Conservation (phyloP, 1,140 invertebrate genomes). For the Campoletis sonorensis region DNA sequence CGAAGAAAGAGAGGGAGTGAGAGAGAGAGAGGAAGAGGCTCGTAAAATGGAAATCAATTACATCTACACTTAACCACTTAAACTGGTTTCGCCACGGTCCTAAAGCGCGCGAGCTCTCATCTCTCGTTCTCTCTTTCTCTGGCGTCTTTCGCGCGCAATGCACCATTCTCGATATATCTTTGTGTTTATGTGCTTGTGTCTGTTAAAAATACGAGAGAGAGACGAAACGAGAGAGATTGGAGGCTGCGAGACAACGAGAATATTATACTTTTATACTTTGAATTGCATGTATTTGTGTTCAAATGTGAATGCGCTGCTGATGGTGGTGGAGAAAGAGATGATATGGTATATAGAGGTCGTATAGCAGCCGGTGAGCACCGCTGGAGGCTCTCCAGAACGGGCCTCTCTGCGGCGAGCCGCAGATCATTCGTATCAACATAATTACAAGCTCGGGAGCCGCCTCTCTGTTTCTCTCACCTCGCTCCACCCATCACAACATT, state of each 20-base stretch:
- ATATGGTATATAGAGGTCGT: conserved; percentile 48
- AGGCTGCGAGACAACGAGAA: conserved; percentile 6
- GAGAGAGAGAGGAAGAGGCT: conserved; percentile 60
- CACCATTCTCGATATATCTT: neutral
- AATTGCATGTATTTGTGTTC: neutral
- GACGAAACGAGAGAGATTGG: neutral
- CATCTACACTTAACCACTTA: conserved; percentile 77
- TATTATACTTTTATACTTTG: neutral
- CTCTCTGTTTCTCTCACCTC: conserved; percentile 76
- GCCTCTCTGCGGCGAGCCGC: conserved; percentile 72
- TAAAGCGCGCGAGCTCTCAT: conserved; percentile 62
- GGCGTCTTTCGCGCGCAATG: neutral
- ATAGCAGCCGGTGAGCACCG: conserved; percentile 70
- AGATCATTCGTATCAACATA: conserved; percentile 77
- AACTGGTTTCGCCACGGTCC: conserved; percentile 77
- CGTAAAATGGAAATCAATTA: conserved; percentile 78
- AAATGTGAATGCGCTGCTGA: neutral
- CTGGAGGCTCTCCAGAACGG: conserved; percentile 65
- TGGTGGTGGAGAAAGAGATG: conserved; percentile 26
- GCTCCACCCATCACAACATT: conserved; percentile 76
- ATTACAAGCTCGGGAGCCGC: conserved; percentile 77
- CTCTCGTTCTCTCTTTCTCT: neutral
- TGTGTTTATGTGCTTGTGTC: neutral
- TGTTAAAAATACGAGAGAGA: conserved; percentile 3
- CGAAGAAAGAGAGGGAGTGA: neutral